These are phyloP conservation scores for Macropis europaea DNA, from an alignment of 2,888 invertebrate genomes.

Conservation along the genomic window DNA sequence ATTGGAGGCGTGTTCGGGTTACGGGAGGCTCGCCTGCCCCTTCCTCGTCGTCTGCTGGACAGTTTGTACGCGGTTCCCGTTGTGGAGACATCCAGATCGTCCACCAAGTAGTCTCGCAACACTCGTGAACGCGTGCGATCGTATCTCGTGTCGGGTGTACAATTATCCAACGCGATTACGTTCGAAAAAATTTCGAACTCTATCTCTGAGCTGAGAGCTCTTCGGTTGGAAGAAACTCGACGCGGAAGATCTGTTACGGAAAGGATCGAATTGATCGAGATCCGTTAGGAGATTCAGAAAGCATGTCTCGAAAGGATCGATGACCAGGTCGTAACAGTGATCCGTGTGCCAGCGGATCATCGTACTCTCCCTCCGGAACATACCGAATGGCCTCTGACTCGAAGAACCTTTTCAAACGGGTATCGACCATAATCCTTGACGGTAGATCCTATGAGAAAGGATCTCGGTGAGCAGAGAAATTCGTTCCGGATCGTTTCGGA, in stretches of 20 bases:
- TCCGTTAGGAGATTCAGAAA: too few species aligned
- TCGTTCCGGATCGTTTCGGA: background rate
- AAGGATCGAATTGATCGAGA: background rate
- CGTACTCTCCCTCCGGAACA: too few species aligned
- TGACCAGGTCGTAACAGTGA: too few species aligned
- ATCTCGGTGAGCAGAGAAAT: background rate
- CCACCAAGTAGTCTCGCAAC: slow-evolving; percentile 13
- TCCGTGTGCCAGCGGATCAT: too few species aligned
- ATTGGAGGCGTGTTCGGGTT: slow-evolving; percentile 45
- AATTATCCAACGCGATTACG: background rate
- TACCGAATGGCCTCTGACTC: too few species aligned
- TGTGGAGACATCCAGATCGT: slow-evolving; percentile 26
- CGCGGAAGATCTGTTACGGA: too few species aligned
- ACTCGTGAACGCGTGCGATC: slow-evolving; percentile 2
- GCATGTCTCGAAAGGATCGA: too few species aligned
- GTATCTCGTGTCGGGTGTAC: background rate
- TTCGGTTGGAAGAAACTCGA: too few species aligned
- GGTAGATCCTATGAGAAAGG: too few species aligned
- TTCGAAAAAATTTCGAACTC: background rate
- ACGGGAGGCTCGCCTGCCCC: slow-evolving; percentile 52
- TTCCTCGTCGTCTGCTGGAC: slow-evolving; percentile 8
- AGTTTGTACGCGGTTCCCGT: slow-evolving; percentile 39
- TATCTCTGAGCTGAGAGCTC: too few species aligned
- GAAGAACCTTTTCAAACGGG: background rate
- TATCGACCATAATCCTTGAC: too few species aligned